Evolutionary conservation across 2,888 invertebrate genomes (phyloP).

Genomic region (Cyclophora punctaria): DNA sequence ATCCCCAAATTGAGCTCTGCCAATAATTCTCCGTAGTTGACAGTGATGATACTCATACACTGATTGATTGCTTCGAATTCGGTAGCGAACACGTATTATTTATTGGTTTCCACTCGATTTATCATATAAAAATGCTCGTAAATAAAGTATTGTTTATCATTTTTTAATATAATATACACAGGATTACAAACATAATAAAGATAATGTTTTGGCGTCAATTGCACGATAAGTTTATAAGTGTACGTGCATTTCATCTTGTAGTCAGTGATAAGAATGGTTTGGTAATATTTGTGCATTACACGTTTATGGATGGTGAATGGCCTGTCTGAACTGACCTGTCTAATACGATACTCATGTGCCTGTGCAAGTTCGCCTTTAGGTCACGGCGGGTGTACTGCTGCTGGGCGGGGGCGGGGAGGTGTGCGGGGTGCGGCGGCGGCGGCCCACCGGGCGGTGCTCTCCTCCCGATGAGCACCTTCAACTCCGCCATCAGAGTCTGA

Average conservation of each 20-base stretch:
- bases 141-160: too few relatives aligned
- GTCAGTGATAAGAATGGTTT: slow-evolving; percentile 2
- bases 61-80: slow-evolving; percentile 10
- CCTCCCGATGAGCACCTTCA: slow-evolving; percentile 71
- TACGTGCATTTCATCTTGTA: slow-evolving; percentile 13
- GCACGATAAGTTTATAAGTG: neutral
- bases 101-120: slow-evolving; percentile 1
- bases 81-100: slow-evolving; percentile 1
- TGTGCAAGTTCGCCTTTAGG: slow-evolving; percentile 68
- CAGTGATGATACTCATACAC: slow-evolving; percentile 8
- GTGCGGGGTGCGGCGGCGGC: slow-evolving; percentile 33
- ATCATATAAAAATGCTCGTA: neutral
- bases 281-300: neutral
- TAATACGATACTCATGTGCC: slow-evolving; percentile 72
- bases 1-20: slow-evolving; percentile 21
- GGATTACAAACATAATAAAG: too few relatives aligned
- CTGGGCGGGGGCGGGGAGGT: slow-evolving; percentile 33
- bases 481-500: slow-evolving; percentile 70
- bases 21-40: slow-evolving; percentile 17
- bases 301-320: slow-evolving; percentile 3
- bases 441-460: slow-evolving; percentile 57
- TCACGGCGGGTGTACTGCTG: slow-evolving; percentile 64
- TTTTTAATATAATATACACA: too few relatives aligned
- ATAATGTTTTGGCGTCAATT: neutral
- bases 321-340: slow-evolving; percentile 59